Conservation (phyloP, 2,888 invertebrate species). For the Charanyca ferruginea region DNA sequence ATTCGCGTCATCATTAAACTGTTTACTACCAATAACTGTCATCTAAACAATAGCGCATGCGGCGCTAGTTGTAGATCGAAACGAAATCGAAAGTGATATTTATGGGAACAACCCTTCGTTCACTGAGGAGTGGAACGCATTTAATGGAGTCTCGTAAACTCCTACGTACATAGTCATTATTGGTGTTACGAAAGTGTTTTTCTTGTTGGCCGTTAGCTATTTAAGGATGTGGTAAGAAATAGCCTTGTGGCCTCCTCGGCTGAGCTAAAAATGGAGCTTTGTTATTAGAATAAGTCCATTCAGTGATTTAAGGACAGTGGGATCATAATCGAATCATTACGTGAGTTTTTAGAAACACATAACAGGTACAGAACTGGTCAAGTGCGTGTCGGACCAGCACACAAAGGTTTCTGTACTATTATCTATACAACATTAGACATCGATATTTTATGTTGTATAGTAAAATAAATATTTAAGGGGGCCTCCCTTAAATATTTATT, state of each 20-base stretch:
- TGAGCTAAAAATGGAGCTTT: background rate
- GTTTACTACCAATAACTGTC: constrained; percentile 60
- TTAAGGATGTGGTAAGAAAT: constrained; percentile 15
- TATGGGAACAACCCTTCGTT: constrained; percentile 59
- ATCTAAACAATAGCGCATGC: constrained; percentile 52
- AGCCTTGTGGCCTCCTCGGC: background rate
- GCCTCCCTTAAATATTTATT: no score
- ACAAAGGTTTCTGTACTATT: no score
- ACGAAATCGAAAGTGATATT: constrained; percentile 68
- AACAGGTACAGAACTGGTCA: no score
- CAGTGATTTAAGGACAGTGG: no score
- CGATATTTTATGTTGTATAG: no score
- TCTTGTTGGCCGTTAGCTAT: background rate
- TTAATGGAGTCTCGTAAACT: constrained; percentile 33
- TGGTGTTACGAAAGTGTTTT: constrained; percentile 29
- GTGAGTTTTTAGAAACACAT: no score
- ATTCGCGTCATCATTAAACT: constrained; percentile 43
- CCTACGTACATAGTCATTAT: constrained; percentile 41
- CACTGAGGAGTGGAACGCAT: constrained; percentile 24
- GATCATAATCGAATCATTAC: no score
- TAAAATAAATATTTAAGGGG: no score
- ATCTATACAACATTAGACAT: no score
- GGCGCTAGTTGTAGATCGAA: constrained; percentile 47
- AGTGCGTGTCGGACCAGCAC: no score
- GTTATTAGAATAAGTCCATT: no score